These are phyloP conservation scores for Acanthaster planci DNA, from an alignment of 35 echinoderm and acorn worm genomes.

Conservation along the genomic window DNA sequence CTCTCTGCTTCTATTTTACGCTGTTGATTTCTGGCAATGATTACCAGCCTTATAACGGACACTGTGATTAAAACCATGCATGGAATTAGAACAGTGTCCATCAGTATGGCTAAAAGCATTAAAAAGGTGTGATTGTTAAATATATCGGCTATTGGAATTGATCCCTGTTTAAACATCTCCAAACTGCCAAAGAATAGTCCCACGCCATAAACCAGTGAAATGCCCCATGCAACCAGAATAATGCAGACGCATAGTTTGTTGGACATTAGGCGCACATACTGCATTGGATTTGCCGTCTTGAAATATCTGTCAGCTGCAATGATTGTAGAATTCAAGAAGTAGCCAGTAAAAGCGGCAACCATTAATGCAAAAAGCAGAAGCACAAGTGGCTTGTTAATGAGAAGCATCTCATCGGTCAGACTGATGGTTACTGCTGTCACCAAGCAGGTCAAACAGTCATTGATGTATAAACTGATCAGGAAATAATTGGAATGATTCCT, in stretches of 20 bases:
- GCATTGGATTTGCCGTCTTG: background rate
- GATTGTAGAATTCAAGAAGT: background rate
- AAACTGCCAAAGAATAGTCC: too few relatives aligned
- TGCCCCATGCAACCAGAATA: background rate
- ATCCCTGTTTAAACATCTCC: too few relatives aligned
- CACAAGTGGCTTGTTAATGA: background rate
- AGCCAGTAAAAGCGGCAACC: background rate
- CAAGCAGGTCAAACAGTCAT: background rate
- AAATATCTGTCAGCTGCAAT: background rate
- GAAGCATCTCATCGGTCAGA: background rate
- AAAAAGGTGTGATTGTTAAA: background rate
- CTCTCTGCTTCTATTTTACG: background rate
- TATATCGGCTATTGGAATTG: background rate
- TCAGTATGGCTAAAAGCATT: background rate
- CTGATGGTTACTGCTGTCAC: background rate
- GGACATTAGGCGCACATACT: slow-evolving; percentile 1
- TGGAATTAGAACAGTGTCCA: background rate
- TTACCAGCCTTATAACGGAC: background rate
- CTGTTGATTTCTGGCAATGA: background rate
- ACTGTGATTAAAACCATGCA: background rate
- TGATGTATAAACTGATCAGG: background rate
- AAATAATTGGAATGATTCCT: background rate
- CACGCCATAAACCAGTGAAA: background rate
- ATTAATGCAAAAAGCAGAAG: too few relatives aligned
- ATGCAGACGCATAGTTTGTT: background rate